A percentile compares a stretch with the other conserved stretches of the same genome.
Conservation (phyloP, 1,140 invertebrate species). For the Tigriopus japonicus region DNA sequence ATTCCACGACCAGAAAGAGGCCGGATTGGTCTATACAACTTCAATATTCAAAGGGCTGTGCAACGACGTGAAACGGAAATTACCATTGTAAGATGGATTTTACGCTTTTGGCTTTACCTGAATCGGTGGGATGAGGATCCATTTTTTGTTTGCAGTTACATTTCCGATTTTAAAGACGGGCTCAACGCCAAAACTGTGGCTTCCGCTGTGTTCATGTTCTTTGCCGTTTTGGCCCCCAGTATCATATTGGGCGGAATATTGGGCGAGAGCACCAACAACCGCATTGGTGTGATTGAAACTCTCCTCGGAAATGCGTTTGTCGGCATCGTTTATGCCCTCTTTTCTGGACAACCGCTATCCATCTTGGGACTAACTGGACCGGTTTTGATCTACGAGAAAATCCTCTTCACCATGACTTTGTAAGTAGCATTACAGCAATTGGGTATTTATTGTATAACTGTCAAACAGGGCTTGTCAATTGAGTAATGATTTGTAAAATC, state of each 20-base stretch:
- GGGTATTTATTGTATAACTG: too few species aligned
- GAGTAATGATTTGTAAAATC: background rate
- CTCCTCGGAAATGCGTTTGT: conserved; percentile 23
- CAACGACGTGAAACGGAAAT: conserved; percentile 24
- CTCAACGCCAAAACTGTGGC: conserved; percentile 27
- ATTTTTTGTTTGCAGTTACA: conserved; percentile 19
- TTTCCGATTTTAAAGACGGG: conserved; percentile 26
- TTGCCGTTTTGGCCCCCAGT: conserved; percentile 28
- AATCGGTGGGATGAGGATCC: too few species aligned
- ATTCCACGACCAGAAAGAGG: conserved; percentile 11
- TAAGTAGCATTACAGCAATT: conserved; percentile 12
- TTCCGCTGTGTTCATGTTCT: conserved; percentile 28
- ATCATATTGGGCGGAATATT: conserved; percentile 31
- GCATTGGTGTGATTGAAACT: conserved; percentile 27
- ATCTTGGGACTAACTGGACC: conserved; percentile 30
- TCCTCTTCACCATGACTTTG: conserved; percentile 26
- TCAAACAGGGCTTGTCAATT: background rate
- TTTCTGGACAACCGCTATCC: conserved; percentile 30
- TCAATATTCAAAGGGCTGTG: conserved; percentile 25
- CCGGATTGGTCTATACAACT: conserved; percentile 18
- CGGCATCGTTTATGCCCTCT: conserved; percentile 27
- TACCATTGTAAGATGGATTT: conserved; percentile 21
- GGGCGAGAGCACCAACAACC: conserved; percentile 23
- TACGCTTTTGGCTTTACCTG: too few species aligned
- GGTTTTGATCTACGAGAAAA: conserved; percentile 28